Evolutionary conservation across 2,797 vertebrate species (phyloP).

Genomic region (Eulemur coronatus): DNA sequence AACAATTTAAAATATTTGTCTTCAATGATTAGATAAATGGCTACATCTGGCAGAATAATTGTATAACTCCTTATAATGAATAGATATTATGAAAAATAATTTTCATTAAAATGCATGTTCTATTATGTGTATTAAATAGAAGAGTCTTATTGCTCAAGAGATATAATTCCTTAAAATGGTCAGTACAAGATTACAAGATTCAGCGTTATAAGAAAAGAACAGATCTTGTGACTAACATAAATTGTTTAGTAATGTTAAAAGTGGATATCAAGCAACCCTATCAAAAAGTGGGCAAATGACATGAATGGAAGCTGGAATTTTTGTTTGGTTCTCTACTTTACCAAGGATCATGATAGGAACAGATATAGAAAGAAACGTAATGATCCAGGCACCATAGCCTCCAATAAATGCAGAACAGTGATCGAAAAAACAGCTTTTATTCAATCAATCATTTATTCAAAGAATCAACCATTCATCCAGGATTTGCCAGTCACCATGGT

Average conservation of each 20-base stretch:
- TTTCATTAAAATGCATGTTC: not conserved
- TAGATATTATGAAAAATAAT: not conserved
- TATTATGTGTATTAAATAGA: not conserved
- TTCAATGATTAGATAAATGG: not conserved
- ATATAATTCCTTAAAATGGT: not conserved
- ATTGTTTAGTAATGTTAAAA: conserved; percentile 20
- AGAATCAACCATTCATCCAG: not conserved
- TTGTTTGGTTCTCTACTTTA: not conserved
- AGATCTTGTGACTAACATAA: not conserved
- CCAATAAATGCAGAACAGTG: not conserved
- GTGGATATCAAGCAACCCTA: not conserved
- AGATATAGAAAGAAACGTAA: not conserved
- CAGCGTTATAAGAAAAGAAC: not conserved
- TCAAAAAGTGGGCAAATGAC: too few species aligned
- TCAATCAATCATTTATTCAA: not conserved
- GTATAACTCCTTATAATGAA: not conserved
- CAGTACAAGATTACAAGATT: not conserved
- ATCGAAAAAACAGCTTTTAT: not conserved
- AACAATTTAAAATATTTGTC: conserved; percentile 15
- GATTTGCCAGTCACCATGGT: not conserved
- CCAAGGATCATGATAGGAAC: not conserved
- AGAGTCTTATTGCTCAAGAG: not conserved
- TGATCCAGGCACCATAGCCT: not conserved
- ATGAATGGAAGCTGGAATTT: not conserved
- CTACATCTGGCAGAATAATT: not conserved